A percentile compares a stretch with the other conserved stretches of the same genome.
Conservation (phyloP, 2,797 vertebrate genomes). For the Lepilemur septentrionalis region DNA sequence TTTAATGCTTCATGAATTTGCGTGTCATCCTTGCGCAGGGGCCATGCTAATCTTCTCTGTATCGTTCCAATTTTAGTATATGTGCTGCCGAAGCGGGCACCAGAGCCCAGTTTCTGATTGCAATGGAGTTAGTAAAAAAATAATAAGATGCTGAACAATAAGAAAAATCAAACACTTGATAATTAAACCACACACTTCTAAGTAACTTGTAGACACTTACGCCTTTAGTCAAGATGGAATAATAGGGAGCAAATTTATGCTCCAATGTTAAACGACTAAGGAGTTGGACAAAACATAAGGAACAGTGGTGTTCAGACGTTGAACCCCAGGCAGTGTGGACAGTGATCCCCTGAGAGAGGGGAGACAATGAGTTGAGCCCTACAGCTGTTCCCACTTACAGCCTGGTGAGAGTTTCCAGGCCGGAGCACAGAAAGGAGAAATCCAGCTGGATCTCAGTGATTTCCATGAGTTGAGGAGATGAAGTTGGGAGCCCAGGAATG, state of each 20-base stretch:
- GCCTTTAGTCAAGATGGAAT: not conserved
- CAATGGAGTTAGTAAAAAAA: not conserved
- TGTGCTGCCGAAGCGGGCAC: no score
- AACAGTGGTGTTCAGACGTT: not conserved
- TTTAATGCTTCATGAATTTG: no score
- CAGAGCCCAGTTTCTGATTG: not conserved
- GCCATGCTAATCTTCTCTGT: no score
- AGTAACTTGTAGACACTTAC: not conserved
- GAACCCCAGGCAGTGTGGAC: not conserved
- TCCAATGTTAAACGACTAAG: not conserved
- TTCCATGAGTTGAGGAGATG: not conserved
- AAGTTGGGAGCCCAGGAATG: not conserved
- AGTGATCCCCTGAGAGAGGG: not conserved
- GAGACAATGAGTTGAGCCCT: not conserved
- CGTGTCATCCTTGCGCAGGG: no score
- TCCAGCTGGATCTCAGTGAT: not conserved
- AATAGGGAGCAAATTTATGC: not conserved
- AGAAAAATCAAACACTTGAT: not conserved
- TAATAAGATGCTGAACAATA: not conserved
- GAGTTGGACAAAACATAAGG: not conserved
- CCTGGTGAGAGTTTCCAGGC: not conserved
- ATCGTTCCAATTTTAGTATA: no score
- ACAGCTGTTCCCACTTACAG: not conserved
- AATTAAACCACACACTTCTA: not conserved
- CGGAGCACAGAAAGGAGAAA: not conserved